Evolutionary conservation across 2,113 vertebrate species (phyloP).

Genomic region (Oreochromis niloticus): DNA sequence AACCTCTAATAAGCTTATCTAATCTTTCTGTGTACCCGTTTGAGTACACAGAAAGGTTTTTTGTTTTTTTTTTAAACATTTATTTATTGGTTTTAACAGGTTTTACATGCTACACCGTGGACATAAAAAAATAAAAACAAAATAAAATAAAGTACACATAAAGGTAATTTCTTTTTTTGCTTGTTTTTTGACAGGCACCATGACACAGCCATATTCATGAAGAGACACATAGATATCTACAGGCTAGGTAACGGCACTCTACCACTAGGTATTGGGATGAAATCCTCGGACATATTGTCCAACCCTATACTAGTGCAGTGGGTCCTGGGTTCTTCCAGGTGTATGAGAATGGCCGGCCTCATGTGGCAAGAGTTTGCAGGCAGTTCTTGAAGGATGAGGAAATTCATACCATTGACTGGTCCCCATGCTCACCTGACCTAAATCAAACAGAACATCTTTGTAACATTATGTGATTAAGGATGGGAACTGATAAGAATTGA

Average conservation of each 20-base stretch:
- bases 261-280: neutral
- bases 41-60: neutral
- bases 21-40: neutral
- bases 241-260: neutral
- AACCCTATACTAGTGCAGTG: rapidly evolving
- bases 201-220: neutral
- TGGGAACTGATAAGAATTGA: neutral
- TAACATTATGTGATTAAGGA: neutral
- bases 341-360: neutral
- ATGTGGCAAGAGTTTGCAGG: neutral
- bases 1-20: neutral
- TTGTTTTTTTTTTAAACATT: too few species aligned
- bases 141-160: too few species aligned
- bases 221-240: neutral
- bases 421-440: rapidly evolving
- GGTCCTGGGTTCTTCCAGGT: neutral
- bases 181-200: neutral
- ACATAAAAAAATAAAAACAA: too few species aligned
- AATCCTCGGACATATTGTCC: neutral
- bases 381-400: rapidly evolving
- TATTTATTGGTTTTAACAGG: too few species aligned
- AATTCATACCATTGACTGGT: neutral
- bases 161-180: neutral
- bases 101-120: too few species aligned
- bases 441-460: rapidly evolving